phyloP scores from a whole-genome alignment of 2,888 invertebrate genomes.

The Oasisia sp. region DNA sequence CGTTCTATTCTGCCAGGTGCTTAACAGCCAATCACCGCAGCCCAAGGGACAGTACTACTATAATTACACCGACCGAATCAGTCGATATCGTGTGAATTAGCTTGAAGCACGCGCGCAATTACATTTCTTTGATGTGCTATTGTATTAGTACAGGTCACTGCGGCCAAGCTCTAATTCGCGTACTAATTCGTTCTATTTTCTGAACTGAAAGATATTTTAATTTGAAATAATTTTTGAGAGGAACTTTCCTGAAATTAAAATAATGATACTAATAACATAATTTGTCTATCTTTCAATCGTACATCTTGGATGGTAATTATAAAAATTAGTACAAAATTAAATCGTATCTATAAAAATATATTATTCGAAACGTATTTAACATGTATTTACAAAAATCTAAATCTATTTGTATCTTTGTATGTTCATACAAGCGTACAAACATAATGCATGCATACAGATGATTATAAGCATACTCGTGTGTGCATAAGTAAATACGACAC shows the following conservation, averaged over 20 bases:
- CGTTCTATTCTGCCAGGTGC: neutral
- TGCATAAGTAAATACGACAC: neutral
- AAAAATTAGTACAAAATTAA: too few relatives aligned
- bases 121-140: constrained; percentile 1
- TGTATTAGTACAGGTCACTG: neutral
- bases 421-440: too few relatives aligned
- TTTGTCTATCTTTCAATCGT: too few relatives aligned
- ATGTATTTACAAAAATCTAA: neutral
- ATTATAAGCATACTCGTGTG: too few relatives aligned
- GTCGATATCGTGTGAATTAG: neutral
- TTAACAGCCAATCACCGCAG: neutral
- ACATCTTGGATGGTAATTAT: too few relatives aligned
- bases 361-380: too few relatives aligned
- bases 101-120: neutral
- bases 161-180: neutral
- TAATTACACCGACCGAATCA: neutral
- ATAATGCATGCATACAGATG: too few relatives aligned
- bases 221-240: too few relatives aligned
- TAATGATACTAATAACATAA: too few relatives aligned
- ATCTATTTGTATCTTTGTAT: too few relatives aligned
- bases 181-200: neutral
- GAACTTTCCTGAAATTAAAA: too few relatives aligned
- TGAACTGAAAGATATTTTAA: neutral
- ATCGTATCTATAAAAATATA: too few relatives aligned
- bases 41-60: neutral